These are phyloP conservation scores for Spinus olivaceus DNA, from an alignment of 2,797 vertebrate genomes.

Conservation along the genomic window DNA sequence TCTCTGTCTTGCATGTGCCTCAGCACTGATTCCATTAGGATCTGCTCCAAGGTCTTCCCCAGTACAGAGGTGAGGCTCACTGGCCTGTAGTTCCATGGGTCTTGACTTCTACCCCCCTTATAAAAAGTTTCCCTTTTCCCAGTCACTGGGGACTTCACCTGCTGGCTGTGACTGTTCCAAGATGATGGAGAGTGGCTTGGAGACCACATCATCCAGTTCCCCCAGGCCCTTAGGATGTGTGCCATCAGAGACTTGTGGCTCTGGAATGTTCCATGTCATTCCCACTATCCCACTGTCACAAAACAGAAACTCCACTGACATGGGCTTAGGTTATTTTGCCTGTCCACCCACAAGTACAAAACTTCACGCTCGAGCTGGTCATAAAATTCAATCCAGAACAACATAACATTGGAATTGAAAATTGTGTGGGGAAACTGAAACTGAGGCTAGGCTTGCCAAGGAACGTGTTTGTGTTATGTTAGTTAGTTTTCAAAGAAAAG, in stretches of 20 bases:
- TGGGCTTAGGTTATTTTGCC: background rate
- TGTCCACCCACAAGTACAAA: background rate
- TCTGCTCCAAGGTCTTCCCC: no score
- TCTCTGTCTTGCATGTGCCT: background rate
- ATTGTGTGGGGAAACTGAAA: background rate
- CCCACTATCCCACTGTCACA: background rate
- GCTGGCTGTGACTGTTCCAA: background rate
- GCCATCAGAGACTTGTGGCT: background rate
- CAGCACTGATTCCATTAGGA: background rate
- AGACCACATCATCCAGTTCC: background rate
- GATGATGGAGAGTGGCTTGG: background rate
- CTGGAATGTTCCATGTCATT: background rate
- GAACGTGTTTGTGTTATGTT: background rate
- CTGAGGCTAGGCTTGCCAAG: background rate
- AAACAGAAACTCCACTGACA: background rate
- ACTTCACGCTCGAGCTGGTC: background rate
- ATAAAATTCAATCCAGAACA: background rate
- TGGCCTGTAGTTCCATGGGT: accelerated
- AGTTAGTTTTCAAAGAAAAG: background rate
- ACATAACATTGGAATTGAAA: background rate
- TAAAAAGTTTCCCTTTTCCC: background rate
- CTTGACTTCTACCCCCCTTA: background rate
- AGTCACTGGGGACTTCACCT: background rate
- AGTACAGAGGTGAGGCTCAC: background rate
- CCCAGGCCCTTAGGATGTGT: background rate